Percentiles rank a stretch among this genome's conserved stretches.
These are phyloP conservation scores for Iselma pallidipennis DNA, from an alignment of 2,888 invertebrate species.

Conservation along the genomic window DNA sequence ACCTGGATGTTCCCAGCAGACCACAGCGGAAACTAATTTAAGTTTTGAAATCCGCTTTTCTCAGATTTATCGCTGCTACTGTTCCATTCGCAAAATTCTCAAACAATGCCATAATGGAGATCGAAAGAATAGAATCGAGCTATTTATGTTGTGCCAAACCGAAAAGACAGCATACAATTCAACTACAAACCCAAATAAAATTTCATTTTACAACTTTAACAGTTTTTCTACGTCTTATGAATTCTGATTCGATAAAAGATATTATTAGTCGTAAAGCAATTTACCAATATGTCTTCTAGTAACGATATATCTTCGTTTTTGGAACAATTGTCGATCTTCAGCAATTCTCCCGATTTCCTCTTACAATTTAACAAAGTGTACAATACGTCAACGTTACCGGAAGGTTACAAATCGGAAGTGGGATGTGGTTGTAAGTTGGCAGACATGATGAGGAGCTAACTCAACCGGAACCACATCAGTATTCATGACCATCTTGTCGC, in stretches of 20 bases:
- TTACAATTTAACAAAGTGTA: conserved; percentile 25
- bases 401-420: conserved; percentile 47
- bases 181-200: no score
- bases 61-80: conserved; percentile 38
- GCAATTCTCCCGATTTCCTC: not conserved
- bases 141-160: not conserved
- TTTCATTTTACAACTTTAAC: no score
- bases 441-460: conserved; percentile 45
- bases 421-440: conserved; percentile 43
- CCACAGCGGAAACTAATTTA: conserved; percentile 49
- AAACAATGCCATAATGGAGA: conserved; percentile 2
- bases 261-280: not conserved
- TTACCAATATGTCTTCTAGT: not conserved
- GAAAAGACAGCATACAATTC: not conserved
- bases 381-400: conserved; percentile 40
- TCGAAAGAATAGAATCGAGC: not conserved
- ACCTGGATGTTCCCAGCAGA: conserved; percentile 43
- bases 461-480: conserved; percentile 47
- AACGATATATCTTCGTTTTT: not conserved
- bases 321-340: not conserved
- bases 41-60: conserved; percentile 48
- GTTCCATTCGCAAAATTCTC: conserved; percentile 27
- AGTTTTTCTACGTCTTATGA: not conserved
- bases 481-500: conserved; percentile 50
- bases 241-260: not conserved